Evolutionary conservation across 2,888 invertebrate genomes (phyloP).

Genomic region (Orthosia incerta): DNA sequence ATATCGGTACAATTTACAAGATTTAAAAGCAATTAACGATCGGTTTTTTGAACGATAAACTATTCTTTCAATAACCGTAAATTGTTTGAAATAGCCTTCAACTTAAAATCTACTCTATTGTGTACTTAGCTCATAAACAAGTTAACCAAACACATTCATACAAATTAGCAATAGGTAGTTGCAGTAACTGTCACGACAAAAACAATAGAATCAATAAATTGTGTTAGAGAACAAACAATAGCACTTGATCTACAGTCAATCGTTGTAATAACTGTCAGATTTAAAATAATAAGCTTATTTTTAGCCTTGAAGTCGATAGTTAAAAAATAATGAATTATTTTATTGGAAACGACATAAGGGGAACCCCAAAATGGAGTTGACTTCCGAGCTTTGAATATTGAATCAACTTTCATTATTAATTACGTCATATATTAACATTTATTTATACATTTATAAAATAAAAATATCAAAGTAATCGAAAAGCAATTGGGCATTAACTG

Average conservation of each 20-base stretch:
- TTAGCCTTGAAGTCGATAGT: conserved; percentile 18
- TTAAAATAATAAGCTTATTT: conserved; percentile 5
- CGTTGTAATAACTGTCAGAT: conserved; percentile 8
- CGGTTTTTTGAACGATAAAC: neutral
- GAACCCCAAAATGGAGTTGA: neutral
- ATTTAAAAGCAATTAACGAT: conserved; percentile 22
- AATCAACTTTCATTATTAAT: neutral
- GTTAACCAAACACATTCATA: conserved; percentile 30
- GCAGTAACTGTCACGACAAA: conserved; percentile 11
- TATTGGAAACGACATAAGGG: conserved; percentile 1
- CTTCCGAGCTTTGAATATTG: neutral
- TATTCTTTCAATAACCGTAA: neutral
- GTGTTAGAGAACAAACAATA: conserved; percentile 29
- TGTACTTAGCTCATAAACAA: conserved; percentile 11
- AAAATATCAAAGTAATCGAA: neutral
- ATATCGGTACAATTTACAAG: conserved; percentile 5
- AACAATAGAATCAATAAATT: conserved; percentile 55
- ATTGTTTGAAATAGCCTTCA: conserved; percentile 8
- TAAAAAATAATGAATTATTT: neutral
- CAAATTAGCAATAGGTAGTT: conserved; percentile 35
- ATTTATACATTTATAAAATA: neutral
- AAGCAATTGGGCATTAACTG: neutral
- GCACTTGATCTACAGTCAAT: conserved; percentile 7
- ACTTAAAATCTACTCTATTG: conserved; percentile 10
- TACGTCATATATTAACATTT: neutral